Evolutionary conservation across 2,888 invertebrate genomes (phyloP).

Genomic region (Tachina lurida): DNA sequence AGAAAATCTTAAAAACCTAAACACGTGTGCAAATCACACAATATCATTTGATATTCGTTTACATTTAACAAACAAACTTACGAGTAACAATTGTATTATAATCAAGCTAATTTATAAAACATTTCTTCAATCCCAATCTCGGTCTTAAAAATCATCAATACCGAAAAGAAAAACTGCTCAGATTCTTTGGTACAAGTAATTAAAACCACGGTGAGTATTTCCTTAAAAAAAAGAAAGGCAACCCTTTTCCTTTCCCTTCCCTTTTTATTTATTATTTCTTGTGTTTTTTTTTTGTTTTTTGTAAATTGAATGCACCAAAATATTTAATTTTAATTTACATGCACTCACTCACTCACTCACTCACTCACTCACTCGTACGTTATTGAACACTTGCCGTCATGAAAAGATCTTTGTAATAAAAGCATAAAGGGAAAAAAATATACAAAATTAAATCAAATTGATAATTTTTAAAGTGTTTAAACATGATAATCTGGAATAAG

Average conservation of each 20-base stretch:
- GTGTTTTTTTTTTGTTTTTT: too few relatives aligned
- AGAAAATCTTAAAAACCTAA: conserved; percentile 1
- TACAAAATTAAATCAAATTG: conserved; percentile 7
- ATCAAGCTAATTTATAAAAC: conserved; percentile 49
- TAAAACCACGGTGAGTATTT: conserved; percentile 3
- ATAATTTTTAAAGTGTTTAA: conserved; percentile 64
- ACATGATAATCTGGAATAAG: conserved; percentile 68
- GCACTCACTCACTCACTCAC: neutral
- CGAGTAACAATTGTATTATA: conserved; percentile 29
- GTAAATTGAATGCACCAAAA: neutral
- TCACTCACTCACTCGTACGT: conserved; percentile 28
- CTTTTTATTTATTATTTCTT: neutral
- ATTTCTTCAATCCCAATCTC: neutral
- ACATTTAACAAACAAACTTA: neutral
- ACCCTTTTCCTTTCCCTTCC: conserved; percentile 26
- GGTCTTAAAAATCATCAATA: neutral
- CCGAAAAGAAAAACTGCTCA: neutral
- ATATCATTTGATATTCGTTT: conserved; percentile 15
- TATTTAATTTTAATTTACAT: conserved; percentile 9
- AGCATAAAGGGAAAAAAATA: neutral
- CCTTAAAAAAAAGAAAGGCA: conserved; percentile 31
- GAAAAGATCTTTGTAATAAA: neutral
- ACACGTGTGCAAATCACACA: conserved; percentile 69
- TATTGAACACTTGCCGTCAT: conserved; percentile 56
- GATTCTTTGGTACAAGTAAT: neutral